These are phyloP conservation scores for Siderastrea siderea DNA, from an alignment of 92 coral and sea anemone genomes.

Conservation along the genomic window DNA sequence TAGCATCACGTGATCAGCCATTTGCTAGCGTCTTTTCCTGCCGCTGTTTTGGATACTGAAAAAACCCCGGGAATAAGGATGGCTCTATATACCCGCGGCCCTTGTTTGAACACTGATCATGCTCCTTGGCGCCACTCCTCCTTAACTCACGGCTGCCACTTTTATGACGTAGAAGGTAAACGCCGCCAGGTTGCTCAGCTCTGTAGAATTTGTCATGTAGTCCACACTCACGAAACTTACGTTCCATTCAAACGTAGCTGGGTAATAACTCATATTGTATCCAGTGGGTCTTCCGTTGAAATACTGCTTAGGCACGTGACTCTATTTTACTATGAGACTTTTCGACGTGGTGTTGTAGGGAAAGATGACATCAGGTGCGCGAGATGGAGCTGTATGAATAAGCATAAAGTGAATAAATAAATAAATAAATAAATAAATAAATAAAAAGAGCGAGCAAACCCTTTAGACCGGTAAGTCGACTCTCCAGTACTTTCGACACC, in stretches of 20 bases:
- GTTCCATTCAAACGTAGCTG: background rate
- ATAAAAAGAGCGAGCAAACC: no score
- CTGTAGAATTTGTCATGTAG: background rate
- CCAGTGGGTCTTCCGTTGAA: slow-evolving; percentile 8
- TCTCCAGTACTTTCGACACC: no score
- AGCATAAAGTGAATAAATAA: background rate
- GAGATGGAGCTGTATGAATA: background rate
- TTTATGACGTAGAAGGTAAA: slow-evolving; percentile 36
- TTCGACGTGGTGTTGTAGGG: slow-evolving; percentile 48
- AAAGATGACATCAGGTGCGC: background rate
- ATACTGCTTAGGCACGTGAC: background rate
- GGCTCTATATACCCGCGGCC: no score
- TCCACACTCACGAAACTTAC: background rate
- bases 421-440: no score
- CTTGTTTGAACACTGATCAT: background rate
- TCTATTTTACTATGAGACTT: slow-evolving; percentile 48
- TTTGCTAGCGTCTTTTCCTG: no score
- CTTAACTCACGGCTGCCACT: slow-evolving; percentile 25
- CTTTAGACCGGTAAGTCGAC: no score
- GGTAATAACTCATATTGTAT: slow-evolving; percentile 9
- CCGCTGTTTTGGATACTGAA: no score
- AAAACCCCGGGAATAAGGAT: no score
- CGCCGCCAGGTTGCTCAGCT: slow-evolving; percentile 16
- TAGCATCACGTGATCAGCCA: no score
- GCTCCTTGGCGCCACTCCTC: slow-evolving; percentile 8